Evolutionary conservation across 2,113 vertebrate species (phyloP), one percentile per base, ranked within the genome.

Genomic region (Pseudopipra pipra): DNA sequence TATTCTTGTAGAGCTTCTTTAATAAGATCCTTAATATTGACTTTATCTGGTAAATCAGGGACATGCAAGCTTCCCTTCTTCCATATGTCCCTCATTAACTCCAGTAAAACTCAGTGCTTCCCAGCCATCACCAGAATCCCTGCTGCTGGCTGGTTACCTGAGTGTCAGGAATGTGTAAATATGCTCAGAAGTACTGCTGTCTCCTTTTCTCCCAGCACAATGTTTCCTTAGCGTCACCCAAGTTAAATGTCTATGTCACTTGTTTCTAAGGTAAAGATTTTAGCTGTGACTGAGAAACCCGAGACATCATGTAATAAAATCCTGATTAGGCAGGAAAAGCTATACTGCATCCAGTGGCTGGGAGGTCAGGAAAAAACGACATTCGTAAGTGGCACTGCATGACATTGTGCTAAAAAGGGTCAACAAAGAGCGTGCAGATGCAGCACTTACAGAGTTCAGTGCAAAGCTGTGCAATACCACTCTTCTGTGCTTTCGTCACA

Each of bases 41-140:
- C 66, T 12, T 78, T 63, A 59, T 14, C 23, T 82, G 11, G 22
- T 71, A 78, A 75, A 5, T 17, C 0, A 0, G n/a, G 9, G 31
- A 9, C 28, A 33, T 5, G 19, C 16, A 52, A 27, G 31, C 46
- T 77, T 84, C 25, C 47, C 41, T 52, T 49, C 61, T 82, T 66
- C 31, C 27, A 5, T 33, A 33, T 23, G 24, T 39, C 51, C 44
- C 17, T 86, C 33, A 9, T 51, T 43, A 72, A n/a, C 41, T 84
- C 37, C 33, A 47, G 30, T 23, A 58, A 43, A 43, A 52, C 21
- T 61, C 41, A 37, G 25, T 33, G 43, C 39, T 49, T 59, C 21
- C 15, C 8, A 18, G 24, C 31, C 46, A 89, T 49, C 49, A 56
- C 33, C 33, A 56, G 19, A 14, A 11, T 46, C 6, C 31, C 51